Evolutionary conservation across 1,140 invertebrate genomes (phyloP).

Genomic region (Drosophila subpulchrella): DNA sequence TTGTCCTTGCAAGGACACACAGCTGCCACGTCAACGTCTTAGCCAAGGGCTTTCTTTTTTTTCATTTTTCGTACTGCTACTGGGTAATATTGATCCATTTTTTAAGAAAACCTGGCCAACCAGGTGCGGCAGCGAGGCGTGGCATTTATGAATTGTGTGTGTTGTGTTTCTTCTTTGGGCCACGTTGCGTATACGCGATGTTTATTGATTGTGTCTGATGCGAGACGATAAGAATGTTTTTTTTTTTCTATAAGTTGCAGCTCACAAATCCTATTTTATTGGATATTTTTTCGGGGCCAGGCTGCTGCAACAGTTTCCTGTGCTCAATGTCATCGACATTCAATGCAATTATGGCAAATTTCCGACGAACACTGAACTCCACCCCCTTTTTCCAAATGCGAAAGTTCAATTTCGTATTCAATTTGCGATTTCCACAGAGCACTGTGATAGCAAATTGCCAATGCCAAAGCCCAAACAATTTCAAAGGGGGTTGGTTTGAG

Average conservation of each 20-base stretch:
- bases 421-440: constrained; percentile 73
- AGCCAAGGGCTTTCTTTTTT: constrained; percentile 39
- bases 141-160: constrained; percentile 68
- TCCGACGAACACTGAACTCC: constrained; percentile 39
- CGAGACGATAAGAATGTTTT: constrained; percentile 10
- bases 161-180: constrained; percentile 1
- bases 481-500: constrained; percentile 40
- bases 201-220: constrained; percentile 66
- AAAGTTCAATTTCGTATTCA: constrained; percentile 82
- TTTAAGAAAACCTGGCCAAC: constrained; percentile 40
- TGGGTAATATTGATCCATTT: constrained; percentile 72
- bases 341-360: constrained; percentile 76
- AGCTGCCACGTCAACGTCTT: constrained; percentile 73
- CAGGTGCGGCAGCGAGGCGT: constrained; percentile 49
- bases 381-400: constrained; percentile 24
- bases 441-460: constrained; percentile 38
- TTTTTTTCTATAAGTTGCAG: background rate
- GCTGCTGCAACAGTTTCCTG: constrained; percentile 65
- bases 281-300: background rate
- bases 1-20: constrained; percentile 79
- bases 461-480: constrained; percentile 60
- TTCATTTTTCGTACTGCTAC: constrained; percentile 6
- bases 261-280: constrained; percentile 19
- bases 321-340: constrained; percentile 71
- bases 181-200: constrained; percentile 68